Evolutionary conservation across 2,113 vertebrate species (phyloP), one percentile per base, ranked within the genome.

Genomic region (Cricetomys ansorgei): DNA sequence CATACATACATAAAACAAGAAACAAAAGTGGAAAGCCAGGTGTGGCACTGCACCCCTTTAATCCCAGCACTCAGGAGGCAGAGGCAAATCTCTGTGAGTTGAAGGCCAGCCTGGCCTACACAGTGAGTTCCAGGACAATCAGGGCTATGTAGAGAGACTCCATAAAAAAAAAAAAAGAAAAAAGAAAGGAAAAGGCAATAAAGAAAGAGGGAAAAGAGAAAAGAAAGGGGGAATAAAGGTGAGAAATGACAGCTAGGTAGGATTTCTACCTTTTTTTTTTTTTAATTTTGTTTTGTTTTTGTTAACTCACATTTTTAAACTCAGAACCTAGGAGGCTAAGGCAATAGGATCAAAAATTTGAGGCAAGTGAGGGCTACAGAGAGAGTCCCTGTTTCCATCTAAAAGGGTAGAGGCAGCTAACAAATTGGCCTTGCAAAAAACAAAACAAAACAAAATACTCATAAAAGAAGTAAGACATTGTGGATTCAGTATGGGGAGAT

Each of bases 361-460:
- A 59, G 37, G 53, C 53, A 12, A 81, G 37, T 17, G 17, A 50
- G 45, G 45, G 45, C 25, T 50, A 77, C 25, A 48, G 23, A 69
- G 65, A 77, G 45, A 50, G 48, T 27, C 29, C 75, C 45, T 76
- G 45, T 50, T 76, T 77, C 75, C 50, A 29, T 16, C 31, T 50
- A 77, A 77, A 77, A 48, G 27, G 43, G 75, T 31, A 6, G 72
- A 27, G 43, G 11, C 12, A 48, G 43, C 31, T 77, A 55, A 83
- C n/a, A 29, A 89, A 89, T 50, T 15, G 8, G 11, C 34, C 31
- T 34, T 59, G 64, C 27, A 92, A 92, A 92, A 95, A 84, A 72
- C n/a, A 72, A 72, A 7, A 84, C 27, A 92, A 92, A 92, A 95
- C 77, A 72, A 72, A 72, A 72, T 8, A 84, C n/a, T 69, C n/a